These are phyloP conservation scores for Macaca fascicularis DNA, from an alignment of 2,113 vertebrate species.

Conservation along the genomic window DNA sequence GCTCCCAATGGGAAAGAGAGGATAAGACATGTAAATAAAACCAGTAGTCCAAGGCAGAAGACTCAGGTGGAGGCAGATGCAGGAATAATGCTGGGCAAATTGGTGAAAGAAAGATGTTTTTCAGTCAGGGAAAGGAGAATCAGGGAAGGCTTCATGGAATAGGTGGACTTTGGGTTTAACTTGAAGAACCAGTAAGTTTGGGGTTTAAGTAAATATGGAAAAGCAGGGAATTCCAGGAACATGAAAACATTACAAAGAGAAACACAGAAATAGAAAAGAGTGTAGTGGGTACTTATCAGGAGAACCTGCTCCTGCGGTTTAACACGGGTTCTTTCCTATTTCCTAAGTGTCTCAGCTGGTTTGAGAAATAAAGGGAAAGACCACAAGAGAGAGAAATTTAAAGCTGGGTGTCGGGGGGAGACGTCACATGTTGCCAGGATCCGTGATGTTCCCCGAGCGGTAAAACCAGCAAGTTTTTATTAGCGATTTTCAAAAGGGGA, in stretches of 20 bases:
- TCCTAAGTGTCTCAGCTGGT: no score
- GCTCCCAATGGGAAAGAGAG: neutral
- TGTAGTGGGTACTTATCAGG: accelerated
- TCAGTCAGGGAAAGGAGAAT: neutral
- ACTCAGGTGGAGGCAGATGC: neutral
- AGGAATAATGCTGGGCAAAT: neutral
- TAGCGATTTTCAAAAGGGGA: no score
- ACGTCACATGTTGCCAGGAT: no score
- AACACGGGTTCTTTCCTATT: no score
- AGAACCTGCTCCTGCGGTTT: no score
- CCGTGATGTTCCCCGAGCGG: no score
- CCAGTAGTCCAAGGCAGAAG: neutral
- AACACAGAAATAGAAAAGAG: neutral
- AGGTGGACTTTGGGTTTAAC: neutral
- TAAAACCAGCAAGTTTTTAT: no score
- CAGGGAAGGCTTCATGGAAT: neutral
- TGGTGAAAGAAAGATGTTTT: neutral
- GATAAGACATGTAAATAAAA: neutral
- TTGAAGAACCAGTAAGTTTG: neutral
- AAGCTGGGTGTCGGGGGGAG: no score
- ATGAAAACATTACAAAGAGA: neutral
- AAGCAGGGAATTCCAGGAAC: neutral
- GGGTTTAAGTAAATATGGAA: neutral
- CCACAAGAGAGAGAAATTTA: no score
- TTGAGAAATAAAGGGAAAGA: no score